These are phyloP conservation scores for Himalopsyche phryganea DNA, from an alignment of 1,140 invertebrate species.

Conservation along the genomic window DNA sequence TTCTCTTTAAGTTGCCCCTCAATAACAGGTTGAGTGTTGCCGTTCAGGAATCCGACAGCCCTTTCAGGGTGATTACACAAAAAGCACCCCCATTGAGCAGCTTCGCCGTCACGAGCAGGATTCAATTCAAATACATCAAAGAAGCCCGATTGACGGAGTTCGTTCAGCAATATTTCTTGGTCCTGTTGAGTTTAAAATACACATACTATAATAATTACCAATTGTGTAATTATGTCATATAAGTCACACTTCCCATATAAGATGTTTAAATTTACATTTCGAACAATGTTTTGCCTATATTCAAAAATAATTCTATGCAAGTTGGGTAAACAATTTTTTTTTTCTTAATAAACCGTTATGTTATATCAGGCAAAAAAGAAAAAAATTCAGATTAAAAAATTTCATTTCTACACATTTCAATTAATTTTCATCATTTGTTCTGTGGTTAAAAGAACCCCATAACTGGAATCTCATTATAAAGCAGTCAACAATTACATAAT, in stretches of 20 bases:
- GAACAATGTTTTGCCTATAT: too few species aligned
- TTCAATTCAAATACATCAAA: conserved; percentile 88
- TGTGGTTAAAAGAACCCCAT: too few species aligned
- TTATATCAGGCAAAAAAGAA: too few species aligned
- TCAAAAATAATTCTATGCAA: too few species aligned
- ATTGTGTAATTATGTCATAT: not conserved
- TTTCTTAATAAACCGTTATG: too few species aligned
- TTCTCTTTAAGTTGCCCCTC: conserved; percentile 94
- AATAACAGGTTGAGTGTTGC: conserved; percentile 70
- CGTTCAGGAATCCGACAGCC: conserved; percentile 74
- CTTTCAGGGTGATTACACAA: conserved; percentile 88
- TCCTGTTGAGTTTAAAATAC: conserved; percentile 55
- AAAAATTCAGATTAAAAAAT: too few species aligned
- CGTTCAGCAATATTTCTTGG: conserved; percentile 78
- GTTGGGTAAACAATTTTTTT: too few species aligned
- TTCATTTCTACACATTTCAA: too few species aligned
- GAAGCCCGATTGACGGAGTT: conserved; percentile 81
- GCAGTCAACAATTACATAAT: too few species aligned
- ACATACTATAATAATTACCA: too few species aligned
- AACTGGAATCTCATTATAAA: conserved; percentile 7
- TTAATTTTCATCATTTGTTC: too few species aligned
- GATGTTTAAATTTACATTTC: conserved; percentile 1
- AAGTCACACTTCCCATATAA: too few species aligned
- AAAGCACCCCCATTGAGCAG: conserved; percentile 76
- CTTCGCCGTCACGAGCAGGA: conserved; percentile 47